These are phyloP conservation scores for Limenitis camilla DNA, from an alignment of 2,888 invertebrate genomes.

Conservation along the genomic window DNA sequence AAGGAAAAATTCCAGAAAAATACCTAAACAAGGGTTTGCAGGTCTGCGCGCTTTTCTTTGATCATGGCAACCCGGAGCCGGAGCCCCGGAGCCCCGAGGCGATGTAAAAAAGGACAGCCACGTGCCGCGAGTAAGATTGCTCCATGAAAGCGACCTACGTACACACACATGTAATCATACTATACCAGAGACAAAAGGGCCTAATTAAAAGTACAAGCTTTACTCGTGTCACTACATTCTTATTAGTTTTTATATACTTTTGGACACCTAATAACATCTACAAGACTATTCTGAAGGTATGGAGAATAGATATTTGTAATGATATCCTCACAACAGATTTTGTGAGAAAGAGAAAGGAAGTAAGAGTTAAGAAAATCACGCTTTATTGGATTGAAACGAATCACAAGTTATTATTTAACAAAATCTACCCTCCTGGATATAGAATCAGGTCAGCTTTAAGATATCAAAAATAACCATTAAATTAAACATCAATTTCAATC, in stretches of 20 bases:
- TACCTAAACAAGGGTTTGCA: not conserved
- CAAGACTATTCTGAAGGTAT: no score
- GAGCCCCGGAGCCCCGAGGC: slow-evolving; percentile 42
- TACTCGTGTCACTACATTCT: slow-evolving; percentile 3
- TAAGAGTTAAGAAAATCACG: no score
- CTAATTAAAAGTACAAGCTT: slow-evolving; percentile 22
- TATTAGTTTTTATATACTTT: not conserved
- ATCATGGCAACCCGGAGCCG: slow-evolving; percentile 17
- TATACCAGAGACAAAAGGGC: slow-evolving; percentile 13
- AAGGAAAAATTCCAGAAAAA: not conserved
- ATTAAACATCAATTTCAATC: no score
- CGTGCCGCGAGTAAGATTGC: slow-evolving; percentile 62
- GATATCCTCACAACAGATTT: no score
- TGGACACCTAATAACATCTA: no score
- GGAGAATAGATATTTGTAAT: no score
- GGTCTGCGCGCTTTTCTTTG: slow-evolving; percentile 36
- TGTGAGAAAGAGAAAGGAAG: no score
- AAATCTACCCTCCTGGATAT: no score
- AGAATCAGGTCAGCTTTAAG: no score
- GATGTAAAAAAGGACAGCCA: slow-evolving; percentile 58
- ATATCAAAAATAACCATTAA: no score
- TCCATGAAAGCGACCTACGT: slow-evolving; percentile 49
- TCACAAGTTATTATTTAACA: no score
- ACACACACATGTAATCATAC: slow-evolving; percentile 30
- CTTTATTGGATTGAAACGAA: no score